These are phyloP conservation scores for Clinocottus analis DNA, from an alignment of 2,113 vertebrate genomes.

Conservation along the genomic window DNA sequence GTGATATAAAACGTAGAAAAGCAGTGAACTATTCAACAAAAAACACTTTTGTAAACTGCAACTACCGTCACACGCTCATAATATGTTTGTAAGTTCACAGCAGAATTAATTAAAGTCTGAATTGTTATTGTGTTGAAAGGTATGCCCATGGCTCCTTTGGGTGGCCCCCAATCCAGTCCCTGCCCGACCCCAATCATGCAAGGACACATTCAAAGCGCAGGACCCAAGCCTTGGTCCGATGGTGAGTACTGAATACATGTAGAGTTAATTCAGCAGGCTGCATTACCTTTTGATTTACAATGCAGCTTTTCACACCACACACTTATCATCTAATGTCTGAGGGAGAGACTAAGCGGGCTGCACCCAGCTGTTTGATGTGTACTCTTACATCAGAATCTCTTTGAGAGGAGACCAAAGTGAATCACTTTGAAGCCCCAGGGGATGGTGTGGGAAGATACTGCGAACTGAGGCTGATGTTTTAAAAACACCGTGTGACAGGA, in stretches of 20 bases:
- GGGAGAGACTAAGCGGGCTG: neutral
- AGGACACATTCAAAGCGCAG: slow-evolving; percentile 79
- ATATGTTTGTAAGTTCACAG: neutral
- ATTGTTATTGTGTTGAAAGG: slow-evolving; percentile 69
- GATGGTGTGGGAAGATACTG: neutral
- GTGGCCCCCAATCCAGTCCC: slow-evolving; percentile 79
- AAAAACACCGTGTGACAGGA: neutral
- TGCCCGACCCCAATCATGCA: slow-evolving; percentile 82
- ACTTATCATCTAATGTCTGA: neutral
- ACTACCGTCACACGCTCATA: neutral
- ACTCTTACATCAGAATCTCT: slow-evolving; percentile 22
- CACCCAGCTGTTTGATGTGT: slow-evolving; percentile 11
- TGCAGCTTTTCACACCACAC: neutral
- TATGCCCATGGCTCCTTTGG: slow-evolving; percentile 83
- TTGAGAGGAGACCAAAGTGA: slow-evolving; percentile 3
- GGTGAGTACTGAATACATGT: slow-evolving; percentile 75
- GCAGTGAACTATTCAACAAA: neutral
- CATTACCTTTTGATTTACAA: neutral
- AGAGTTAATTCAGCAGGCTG: neutral
- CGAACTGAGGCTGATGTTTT: neutral
- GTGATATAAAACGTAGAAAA: neutral
- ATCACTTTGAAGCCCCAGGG: neutral
- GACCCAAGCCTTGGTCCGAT: slow-evolving; percentile 87
- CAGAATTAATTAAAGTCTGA: neutral
- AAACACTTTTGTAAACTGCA: neutral